A percentile compares a stretch with the other conserved stretches of the same genome.
Evolutionary conservation across 2,113 vertebrate species (phyloP).

Genomic region (Sus scrofa): DNA sequence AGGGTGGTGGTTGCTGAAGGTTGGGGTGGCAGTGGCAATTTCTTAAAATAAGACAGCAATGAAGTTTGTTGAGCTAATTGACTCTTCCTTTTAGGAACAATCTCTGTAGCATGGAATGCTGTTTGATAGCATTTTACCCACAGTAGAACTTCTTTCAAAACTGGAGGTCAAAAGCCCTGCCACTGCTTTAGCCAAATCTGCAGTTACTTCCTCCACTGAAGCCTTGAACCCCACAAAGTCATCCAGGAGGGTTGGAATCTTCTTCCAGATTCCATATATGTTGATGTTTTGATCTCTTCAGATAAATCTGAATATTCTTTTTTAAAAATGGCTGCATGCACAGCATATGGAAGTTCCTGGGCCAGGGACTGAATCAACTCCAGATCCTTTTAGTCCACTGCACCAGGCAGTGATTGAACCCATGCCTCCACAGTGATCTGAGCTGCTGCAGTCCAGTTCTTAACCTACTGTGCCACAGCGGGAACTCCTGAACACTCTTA

Average conservation of each 20-base stretch:
- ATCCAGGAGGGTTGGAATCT: neutral
- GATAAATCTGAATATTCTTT: neutral
- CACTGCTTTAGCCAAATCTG: neutral
- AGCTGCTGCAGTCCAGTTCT: too few relatives aligned
- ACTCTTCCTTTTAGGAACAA: neutral
- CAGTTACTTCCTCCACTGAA: neutral
- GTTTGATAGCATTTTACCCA: neutral
- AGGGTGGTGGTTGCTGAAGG: neutral
- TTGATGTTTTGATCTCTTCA: neutral
- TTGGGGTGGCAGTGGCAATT: neutral
- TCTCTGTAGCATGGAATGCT: neutral
- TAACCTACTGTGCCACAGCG: too few relatives aligned
- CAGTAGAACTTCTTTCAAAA: neutral
- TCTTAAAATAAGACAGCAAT: neutral
- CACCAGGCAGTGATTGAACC: too few relatives aligned
- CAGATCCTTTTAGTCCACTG: too few relatives aligned
- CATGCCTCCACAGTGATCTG: too few relatives aligned
- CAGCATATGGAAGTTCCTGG: too few relatives aligned
- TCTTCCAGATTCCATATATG: neutral
- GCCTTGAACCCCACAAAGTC: neutral
- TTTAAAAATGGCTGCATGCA: too few relatives aligned
- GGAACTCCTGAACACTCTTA: neutral
- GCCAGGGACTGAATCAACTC: too few relatives aligned
- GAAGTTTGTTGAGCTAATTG: neutral
- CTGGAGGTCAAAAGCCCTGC: neutral